Evolutionary conservation across 2,113 vertebrate species (phyloP), one percentile per base, ranked within the genome.

Genomic region (Heteronetta atricapilla): DNA sequence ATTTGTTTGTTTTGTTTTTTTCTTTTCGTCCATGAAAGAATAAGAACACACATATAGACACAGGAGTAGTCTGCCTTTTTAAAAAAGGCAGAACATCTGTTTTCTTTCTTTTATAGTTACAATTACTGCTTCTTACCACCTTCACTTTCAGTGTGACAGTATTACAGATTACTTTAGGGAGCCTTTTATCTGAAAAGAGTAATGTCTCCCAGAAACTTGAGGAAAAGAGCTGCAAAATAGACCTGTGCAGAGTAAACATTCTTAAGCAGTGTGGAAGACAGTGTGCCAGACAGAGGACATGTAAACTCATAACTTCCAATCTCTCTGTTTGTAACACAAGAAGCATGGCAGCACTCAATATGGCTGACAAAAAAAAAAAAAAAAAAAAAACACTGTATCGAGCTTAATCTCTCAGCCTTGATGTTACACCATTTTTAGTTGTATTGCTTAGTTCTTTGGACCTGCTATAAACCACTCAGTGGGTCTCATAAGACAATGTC

Each of bases 21-120:
- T 28, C 13, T 59, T 74, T 68, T 60, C 20, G 46, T 74, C 26
- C 0, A 2, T 2, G 9, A 83, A n/a, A 36, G 11, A 53, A 76
- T 13, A 12, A 50, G 26, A 58, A 67, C 73, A 73, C 10, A n/a
- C 66, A 56, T 48, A 48, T 3, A 3, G 1, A 10, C 3, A 4
- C 40, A 38, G 42, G 73, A 58, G 33, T 17, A 42, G 19, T 19
- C 2, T 38, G 38, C 11, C 11, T 38, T 8, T 38, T 38, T 10
- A 33, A 58, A 29, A n/a, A 11, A 42, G 11, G 1, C 23, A 64
- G 28, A 86, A 26, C 0, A 1, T 12, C 3, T 2, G 11, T 58
- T 74, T 89, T 81, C 18, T 69, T 66, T 84, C 12, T 42, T 94
- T 59, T 17, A 12, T 31, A 34, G 33, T 66, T 23, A n/a, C 31